These are phyloP conservation scores for Abrostola tripartita DNA, from an alignment of 2,888 invertebrate species.

Conservation along the genomic window DNA sequence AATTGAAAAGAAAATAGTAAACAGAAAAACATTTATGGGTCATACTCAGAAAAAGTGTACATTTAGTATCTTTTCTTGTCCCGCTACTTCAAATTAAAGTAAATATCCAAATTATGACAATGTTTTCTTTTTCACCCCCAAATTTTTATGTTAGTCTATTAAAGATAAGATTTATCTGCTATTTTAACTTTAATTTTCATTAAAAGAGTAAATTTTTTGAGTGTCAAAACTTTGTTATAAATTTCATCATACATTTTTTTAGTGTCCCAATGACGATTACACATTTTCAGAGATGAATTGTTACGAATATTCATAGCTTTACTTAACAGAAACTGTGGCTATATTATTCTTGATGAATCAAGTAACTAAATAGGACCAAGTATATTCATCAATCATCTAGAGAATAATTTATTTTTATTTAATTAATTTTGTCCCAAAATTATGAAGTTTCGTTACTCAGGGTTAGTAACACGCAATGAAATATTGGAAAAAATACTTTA, in stretches of 20 bases:
- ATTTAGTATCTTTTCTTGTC: background rate
- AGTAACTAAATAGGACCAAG: too few species aligned
- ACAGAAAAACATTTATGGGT: too few species aligned
- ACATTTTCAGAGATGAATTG: conserved; percentile 12
- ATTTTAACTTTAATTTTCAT: too few species aligned
- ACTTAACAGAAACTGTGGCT: conserved; percentile 1
- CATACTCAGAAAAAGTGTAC: conserved; percentile 6
- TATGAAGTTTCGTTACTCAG: conserved; percentile 21
- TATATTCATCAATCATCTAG: too few species aligned
- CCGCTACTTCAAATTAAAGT: too few species aligned
- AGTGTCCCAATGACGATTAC: conserved; percentile 8
- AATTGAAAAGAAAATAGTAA: conserved; percentile 21
- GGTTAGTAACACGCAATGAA: conserved; percentile 18
- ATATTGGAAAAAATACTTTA: background rate
- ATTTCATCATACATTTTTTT: background rate
- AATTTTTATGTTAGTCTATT: too few species aligned
- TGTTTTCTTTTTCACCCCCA: too few species aligned
- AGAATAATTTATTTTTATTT: conserved; percentile 1
- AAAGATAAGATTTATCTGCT: too few species aligned
- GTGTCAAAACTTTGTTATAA: too few species aligned
- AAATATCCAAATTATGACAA: too few species aligned
- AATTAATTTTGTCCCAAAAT: conserved; percentile 17
- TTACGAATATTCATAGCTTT: conserved; percentile 5
- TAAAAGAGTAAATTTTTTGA: too few species aligned
- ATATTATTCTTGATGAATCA: conserved; percentile 1